phyloP scores from a whole-genome alignment of 2,888 invertebrate species.

The Bursaphelenchus okinawaensis region DNA sequence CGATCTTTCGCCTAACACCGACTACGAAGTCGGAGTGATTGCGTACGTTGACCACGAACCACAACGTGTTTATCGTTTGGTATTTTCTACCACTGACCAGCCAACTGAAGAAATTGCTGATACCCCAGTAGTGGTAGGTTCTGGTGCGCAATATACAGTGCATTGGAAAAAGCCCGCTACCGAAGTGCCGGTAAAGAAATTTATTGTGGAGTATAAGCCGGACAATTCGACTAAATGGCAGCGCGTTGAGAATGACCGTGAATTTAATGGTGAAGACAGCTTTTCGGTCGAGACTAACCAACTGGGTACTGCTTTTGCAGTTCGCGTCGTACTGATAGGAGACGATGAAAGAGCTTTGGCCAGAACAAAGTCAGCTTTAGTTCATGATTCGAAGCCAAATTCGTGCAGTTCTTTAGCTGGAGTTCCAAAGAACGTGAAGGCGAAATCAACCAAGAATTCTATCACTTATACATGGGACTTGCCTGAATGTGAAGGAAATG shows the following conservation, averaged over 20 bases:
- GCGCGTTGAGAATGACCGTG: slow-evolving; percentile 24
- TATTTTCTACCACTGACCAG: slow-evolving; percentile 38
- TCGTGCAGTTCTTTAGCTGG: slow-evolving; percentile 47
- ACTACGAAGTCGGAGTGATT: slow-evolving; percentile 55
- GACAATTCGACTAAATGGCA: slow-evolving; percentile 51
- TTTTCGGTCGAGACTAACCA: slow-evolving; percentile 36
- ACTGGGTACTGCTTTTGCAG: slow-evolving; percentile 43
- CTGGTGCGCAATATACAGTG: slow-evolving; percentile 40
- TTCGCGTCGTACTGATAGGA: slow-evolving; percentile 44
- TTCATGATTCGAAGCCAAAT: slow-evolving; percentile 39
- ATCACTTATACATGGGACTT: slow-evolving; percentile 34
- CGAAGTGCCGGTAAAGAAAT: slow-evolving; percentile 32
- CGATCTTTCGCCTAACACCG: slow-evolving; percentile 50
- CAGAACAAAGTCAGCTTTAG: slow-evolving; percentile 48
- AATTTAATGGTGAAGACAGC: slow-evolving; percentile 25
- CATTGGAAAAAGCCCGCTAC: slow-evolving; percentile 49
- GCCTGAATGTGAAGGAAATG: slow-evolving; percentile 50
- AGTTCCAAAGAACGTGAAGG: slow-evolving; percentile 33
- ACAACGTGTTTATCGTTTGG: slow-evolving; percentile 43
- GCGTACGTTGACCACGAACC: slow-evolving; percentile 56
- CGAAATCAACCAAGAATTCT: slow-evolving; percentile 20
- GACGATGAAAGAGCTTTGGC: slow-evolving; percentile 39
- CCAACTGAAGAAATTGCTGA: slow-evolving; percentile 22
- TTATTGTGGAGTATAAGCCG: slow-evolving; percentile 52
- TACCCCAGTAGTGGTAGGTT: slow-evolving; percentile 35